Evolutionary conservation across 2,888 invertebrate species (phyloP).

Genomic region (Drosophila pegasa): DNA sequence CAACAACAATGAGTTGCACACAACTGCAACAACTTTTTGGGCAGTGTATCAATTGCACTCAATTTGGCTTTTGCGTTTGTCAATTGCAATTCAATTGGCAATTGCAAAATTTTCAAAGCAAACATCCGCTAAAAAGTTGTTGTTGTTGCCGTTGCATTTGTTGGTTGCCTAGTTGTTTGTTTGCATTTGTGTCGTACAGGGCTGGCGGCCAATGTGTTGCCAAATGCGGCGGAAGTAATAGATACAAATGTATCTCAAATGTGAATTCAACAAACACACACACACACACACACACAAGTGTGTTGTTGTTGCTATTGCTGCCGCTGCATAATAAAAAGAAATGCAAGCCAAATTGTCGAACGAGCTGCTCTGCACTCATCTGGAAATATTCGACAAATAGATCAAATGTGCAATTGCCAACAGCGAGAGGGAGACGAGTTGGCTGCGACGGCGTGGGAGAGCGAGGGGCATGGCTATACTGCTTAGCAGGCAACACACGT

Average conservation of each 20-base stretch:
- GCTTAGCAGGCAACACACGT: slow-evolving; percentile 19
- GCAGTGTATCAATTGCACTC: slow-evolving; percentile 70
- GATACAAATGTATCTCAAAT: slow-evolving; percentile 58
- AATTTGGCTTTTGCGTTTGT: slow-evolving; percentile 71
- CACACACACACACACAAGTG: background rate
- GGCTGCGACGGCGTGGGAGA: background rate
- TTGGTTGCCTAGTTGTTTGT: slow-evolving; percentile 28
- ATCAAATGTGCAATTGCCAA: slow-evolving; percentile 59
- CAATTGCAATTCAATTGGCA: slow-evolving; percentile 74
- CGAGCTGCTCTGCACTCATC: slow-evolving; percentile 51
- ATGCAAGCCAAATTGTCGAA: slow-evolving; percentile 56
- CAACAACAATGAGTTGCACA: background rate
- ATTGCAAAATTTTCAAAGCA: slow-evolving; percentile 72
- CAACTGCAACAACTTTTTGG: slow-evolving; percentile 12
- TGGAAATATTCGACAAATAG: slow-evolving; percentile 68
- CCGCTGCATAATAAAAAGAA: slow-evolving; percentile 26
- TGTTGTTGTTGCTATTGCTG: slow-evolving; percentile 19
- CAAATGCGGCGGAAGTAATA: slow-evolving; percentile 74
- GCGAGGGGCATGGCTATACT: background rate
- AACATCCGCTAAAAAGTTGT: slow-evolving; percentile 47
- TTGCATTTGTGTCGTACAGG: slow-evolving; percentile 45
- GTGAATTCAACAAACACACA: slow-evolving; percentile 7
- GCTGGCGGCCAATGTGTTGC: slow-evolving; percentile 52
- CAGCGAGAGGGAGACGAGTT: background rate
- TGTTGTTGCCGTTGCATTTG: slow-evolving; percentile 3